Conservation (phyloP, 2,797 vertebrate species). For the Muraenolepis orangiensis region DNA sequence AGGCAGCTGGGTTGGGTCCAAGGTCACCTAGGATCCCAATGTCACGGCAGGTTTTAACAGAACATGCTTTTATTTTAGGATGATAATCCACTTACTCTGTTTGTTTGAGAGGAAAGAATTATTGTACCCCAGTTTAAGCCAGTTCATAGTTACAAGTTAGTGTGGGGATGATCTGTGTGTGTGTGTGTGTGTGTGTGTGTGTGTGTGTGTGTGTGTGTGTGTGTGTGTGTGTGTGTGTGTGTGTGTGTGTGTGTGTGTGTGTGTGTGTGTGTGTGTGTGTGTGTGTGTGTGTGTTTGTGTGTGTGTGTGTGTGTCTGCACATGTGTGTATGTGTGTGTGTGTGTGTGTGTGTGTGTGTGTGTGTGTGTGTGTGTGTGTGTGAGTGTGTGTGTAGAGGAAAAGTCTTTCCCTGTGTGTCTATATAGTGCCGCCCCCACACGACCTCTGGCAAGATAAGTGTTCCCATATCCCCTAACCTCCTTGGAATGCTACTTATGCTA, state of each 20-base stretch:
- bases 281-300: neutral
- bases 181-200: neutral
- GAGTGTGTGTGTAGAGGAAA: neutral
- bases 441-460: neutral
- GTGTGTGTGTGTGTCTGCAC: neutral
- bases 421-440: neutral
- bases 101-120: too few relatives aligned
- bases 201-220: too few relatives aligned
- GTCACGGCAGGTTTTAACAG: too few relatives aligned
- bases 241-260: neutral
- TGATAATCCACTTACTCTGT: too few relatives aligned
- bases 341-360: neutral
- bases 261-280: neutral
- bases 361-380: neutral
- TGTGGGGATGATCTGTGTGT: too few relatives aligned
- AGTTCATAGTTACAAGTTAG: too few relatives aligned
- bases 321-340: neutral
- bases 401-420: too few relatives aligned
- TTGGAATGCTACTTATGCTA: neutral
- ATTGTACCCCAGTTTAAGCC: too few relatives aligned
- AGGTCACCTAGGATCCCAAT: too few relatives aligned
- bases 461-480: neutral
- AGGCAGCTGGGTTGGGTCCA: too few relatives aligned
- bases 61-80: too few relatives aligned
- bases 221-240: too few relatives aligned